These are phyloP conservation scores for Globodera ellingtonae DNA, from an alignment of 1,140 invertebrate species.

Conservation along the genomic window DNA sequence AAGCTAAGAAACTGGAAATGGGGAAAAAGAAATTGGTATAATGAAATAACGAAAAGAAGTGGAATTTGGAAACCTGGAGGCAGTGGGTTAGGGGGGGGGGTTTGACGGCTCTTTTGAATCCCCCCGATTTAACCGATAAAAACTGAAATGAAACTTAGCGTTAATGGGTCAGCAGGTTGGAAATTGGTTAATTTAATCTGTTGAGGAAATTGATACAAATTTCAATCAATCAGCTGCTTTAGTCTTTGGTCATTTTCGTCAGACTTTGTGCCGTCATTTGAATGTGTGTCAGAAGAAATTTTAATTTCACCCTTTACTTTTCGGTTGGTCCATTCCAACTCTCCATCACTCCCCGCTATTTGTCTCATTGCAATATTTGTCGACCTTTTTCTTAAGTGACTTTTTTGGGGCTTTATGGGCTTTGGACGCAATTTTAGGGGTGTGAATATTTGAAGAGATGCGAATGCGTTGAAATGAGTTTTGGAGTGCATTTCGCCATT, in stretches of 20 bases:
- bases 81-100: background rate
- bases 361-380: background rate
- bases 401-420: background rate
- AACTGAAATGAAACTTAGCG: background rate
- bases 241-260: no score
- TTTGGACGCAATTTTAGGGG: background rate
- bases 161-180: no score
- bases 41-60: constrained; percentile 9
- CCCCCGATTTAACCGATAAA: background rate
- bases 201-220: no score
- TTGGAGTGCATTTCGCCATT: constrained; percentile 7
- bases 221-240: no score
- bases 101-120: no score
- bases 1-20: background rate
- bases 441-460: constrained; percentile 11
- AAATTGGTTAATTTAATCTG: no score
- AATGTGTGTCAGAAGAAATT: background rate
- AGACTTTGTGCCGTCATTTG: background rate
- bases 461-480: constrained; percentile 11
- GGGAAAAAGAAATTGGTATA: background rate
- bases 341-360: background rate
- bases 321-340: background rate
- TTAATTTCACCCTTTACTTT: background rate
- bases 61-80: background rate
- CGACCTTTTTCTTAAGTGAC: background rate